Percentiles rank a stretch among this genome's conserved stretches.
Evolutionary conservation across 2,888 invertebrate species (phyloP).

Genomic region (Pimpla rufipes): DNA sequence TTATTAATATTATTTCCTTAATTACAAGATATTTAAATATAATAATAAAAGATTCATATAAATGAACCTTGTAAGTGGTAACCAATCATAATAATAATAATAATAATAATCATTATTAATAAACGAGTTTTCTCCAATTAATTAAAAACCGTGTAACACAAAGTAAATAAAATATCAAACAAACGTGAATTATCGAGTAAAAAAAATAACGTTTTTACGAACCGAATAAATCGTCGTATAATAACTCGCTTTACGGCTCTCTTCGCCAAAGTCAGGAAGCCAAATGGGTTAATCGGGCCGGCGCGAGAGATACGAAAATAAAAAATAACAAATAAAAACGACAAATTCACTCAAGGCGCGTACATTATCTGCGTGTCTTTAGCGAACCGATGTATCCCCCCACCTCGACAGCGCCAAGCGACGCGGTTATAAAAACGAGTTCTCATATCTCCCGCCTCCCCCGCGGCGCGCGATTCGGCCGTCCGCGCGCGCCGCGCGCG

Average conservation of each 20-base stretch:
- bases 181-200: background rate
- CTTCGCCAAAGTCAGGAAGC: background rate
- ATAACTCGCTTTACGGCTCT: background rate
- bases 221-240: background rate
- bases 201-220: background rate
- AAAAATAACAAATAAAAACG: background rate
- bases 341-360: background rate
- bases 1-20: background rate
- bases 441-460: conserved; percentile 16
- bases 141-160: too few species aligned
- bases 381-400: background rate
- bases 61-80: too few species aligned
- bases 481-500: background rate
- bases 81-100: too few species aligned
- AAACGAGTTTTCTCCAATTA: too few species aligned
- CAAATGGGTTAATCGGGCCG: background rate
- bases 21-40: background rate
- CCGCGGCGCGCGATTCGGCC: conserved; percentile 28
- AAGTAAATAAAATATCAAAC: too few species aligned
- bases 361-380: background rate
- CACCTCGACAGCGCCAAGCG: background rate
- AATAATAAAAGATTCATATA: too few species aligned
- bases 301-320: background rate
- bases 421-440: conserved; percentile 25
- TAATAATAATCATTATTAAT: too few species aligned